Evolutionary conservation across 2,113 vertebrate species (phyloP), one percentile per base, ranked within the genome.

Genomic region (Eurystomus gularis): DNA sequence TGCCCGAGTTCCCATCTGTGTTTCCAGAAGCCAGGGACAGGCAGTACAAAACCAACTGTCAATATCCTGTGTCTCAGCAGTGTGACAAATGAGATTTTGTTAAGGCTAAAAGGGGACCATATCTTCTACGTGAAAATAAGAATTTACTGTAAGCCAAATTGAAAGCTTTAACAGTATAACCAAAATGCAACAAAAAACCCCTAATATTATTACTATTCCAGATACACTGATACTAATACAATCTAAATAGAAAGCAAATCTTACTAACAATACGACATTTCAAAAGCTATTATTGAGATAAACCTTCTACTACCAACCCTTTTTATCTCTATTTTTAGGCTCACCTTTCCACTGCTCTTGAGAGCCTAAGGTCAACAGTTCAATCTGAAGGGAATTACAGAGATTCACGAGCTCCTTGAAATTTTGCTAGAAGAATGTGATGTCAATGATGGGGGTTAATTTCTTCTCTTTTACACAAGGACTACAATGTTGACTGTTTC

Each of bases 1-100:
- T 72, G 62, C 37, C n/a, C 7, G 23, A 68, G 25, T 10, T 92
- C 68, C 71, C 64, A 51, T 37, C 29, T 80, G 79, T 29, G 31
- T 82, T 93, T 92, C 33, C 58, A 80, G 91, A 83, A 90, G 68
- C n/a, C 46, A 65, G 76, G 8, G 7, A n/a, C 44, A n/a, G 35
- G 37, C 1, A 5, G 15, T 37, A 62, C 61, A 72, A 86, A 91
- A 24, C 23, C 46, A 82, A 3, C n/a, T 19, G 51, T 62, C 55
- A 84, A 58, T 77, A 86, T 46, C 51, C 23, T 28, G 11, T 55
- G 18, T 62, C 61, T 84, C 42, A 71, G 55, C 54, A 24, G 16
- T 29, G n/a, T 29, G 68, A 49, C 33, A 49, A 9, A 70, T 37
- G 37, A 48, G 23, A 76, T 24, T 17, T 39, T 82, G 15, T 78